phyloP scores from a whole-genome alignment of 2,888 invertebrate species.

The Tineola bisselliella region DNA sequence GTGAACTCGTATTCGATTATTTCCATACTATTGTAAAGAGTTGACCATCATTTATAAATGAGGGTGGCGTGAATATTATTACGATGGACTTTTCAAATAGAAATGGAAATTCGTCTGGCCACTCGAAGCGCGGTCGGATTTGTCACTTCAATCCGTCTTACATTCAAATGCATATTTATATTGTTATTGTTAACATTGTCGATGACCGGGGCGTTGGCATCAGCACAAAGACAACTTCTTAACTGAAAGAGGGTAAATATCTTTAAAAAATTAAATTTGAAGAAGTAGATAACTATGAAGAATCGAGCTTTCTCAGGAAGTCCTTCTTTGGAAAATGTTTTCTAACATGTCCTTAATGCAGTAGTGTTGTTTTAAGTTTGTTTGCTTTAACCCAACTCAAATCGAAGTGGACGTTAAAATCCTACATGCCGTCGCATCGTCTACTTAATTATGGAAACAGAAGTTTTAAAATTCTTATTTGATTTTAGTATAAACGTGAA shows the following conservation, averaged over 20 bases:
- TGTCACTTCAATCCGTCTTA: slow-evolving; percentile 45
- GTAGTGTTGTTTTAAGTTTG: slow-evolving; percentile 6
- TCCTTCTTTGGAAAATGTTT: not conserved
- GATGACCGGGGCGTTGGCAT: slow-evolving; percentile 19
- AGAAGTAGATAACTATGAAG: too few relatives aligned
- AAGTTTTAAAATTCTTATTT: not conserved
- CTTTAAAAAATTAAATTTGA: not conserved
- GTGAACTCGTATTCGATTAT: slow-evolving; percentile 22
- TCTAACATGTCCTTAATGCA: not conserved
- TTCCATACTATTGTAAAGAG: slow-evolving; percentile 25
- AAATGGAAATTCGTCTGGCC: slow-evolving; percentile 23
- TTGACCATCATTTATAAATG: slow-evolving; percentile 33
- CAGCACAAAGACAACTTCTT: slow-evolving; percentile 14
- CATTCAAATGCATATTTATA: slow-evolving; percentile 37
- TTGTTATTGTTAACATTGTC: slow-evolving; percentile 28
- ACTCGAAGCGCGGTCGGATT: slow-evolving; percentile 53
- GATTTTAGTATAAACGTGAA: not conserved
- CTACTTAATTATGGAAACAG: not conserved
- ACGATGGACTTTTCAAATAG: slow-evolving; percentile 21
- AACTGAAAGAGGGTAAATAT: not conserved
- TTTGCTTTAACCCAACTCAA: slow-evolving; percentile 6
- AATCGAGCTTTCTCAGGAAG: not conserved
- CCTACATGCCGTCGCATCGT: not conserved
- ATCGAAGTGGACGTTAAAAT: not conserved
- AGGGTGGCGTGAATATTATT: slow-evolving; percentile 39